Conservation (phyloP, 2,888 invertebrate species). For the Caenorhabditis auriculariae region DNA sequence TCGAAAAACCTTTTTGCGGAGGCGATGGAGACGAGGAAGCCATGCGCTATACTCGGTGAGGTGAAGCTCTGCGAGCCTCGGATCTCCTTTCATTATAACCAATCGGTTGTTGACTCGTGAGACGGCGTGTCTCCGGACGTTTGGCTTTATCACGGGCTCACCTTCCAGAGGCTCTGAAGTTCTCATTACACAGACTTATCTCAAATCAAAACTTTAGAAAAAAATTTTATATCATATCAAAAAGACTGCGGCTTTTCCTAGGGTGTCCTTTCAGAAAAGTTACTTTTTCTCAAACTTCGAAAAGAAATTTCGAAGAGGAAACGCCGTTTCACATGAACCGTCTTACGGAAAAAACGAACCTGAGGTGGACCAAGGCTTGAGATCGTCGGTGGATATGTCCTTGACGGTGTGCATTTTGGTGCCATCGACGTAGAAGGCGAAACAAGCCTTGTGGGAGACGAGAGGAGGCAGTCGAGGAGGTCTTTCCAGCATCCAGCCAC, state of each 20-base stretch:
- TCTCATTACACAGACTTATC: no score
- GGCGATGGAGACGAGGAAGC: slow-evolving; percentile 36
- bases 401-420: slow-evolving; percentile 18
- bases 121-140: slow-evolving; percentile 38
- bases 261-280: no score
- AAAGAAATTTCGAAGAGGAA: no score
- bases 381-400: slow-evolving; percentile 35
- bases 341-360: slow-evolving; percentile 5
- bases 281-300: not conserved
- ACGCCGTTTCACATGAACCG: not conserved
- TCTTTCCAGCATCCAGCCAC: slow-evolving; percentile 38
- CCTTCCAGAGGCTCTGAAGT: slow-evolving; percentile 7
- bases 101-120: slow-evolving; percentile 21
- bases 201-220: no score
- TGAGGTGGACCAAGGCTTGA: slow-evolving; percentile 41
- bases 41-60: slow-evolving; percentile 48
- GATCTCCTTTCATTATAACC: slow-evolving; percentile 28
- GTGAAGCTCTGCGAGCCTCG: slow-evolving; percentile 31
- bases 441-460: slow-evolving; percentile 31
- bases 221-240: no score
- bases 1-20: slow-evolving; percentile 36
- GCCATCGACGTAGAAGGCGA: slow-evolving; percentile 42
- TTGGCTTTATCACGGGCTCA: slow-evolving; percentile 41
- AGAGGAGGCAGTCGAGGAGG: slow-evolving; percentile 46
- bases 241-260: no score